These are phyloP conservation scores for Polydrusus tereticollis DNA, from an alignment of 2,888 invertebrate species.

Conservation along the genomic window DNA sequence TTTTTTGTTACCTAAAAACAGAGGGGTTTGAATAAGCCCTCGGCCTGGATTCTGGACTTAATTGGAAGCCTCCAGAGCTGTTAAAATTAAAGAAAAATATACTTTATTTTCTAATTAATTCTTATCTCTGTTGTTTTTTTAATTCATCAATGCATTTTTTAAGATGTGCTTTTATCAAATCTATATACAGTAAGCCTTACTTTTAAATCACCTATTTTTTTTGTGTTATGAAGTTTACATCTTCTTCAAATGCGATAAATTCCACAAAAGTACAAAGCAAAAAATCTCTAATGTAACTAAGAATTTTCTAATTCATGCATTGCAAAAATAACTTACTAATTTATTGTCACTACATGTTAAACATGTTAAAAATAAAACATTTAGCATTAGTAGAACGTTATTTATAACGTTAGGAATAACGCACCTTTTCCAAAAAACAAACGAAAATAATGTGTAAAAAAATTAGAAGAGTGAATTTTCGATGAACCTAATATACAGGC, in stretches of 20 bases:
- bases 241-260: neutral
- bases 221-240: constrained; percentile 11
- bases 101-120: neutral
- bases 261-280: neutral
- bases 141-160: no score
- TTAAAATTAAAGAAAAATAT: constrained; percentile 36
- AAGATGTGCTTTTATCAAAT: neutral
- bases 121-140: neutral
- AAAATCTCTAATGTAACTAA: neutral
- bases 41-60: constrained; percentile 50
- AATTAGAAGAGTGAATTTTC: no score
- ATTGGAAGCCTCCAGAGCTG: constrained; percentile 49
- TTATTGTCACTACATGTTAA: neutral
- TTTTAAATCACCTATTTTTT: neutral
- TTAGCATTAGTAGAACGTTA: constrained; percentile 28
- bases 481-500: no score
- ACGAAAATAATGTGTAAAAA: neutral
- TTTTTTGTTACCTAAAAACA: constrained; percentile 51
- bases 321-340: neutral
- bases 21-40: constrained; percentile 51
- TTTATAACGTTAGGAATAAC: constrained; percentile 18
- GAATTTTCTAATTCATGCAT: neutral
- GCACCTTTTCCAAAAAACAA: constrained; percentile 24
- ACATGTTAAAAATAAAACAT: constrained; percentile 4
- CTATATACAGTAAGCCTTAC: neutral